Percentiles rank a stretch among this genome's conserved stretches.
phyloP scores from a whole-genome alignment of 2,888 invertebrate species.

The Venustoraphidia nigricollis region DNA sequence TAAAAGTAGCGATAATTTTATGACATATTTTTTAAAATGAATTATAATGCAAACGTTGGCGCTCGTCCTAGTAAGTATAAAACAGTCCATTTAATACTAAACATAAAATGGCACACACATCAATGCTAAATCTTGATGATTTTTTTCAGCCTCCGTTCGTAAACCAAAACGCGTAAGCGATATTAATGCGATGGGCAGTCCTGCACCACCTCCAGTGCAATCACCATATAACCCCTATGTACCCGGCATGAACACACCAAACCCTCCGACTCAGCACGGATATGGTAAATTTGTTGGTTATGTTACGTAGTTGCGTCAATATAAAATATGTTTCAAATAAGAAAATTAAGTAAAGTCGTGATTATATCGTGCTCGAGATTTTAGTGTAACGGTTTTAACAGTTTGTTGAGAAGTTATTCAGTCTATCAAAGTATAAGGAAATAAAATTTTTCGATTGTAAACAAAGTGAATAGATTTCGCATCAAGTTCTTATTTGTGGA shows the following conservation, averaged over 20 bases:
- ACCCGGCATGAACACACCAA: neutral
- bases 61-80: slow-evolving; percentile 22
- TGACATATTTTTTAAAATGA: slow-evolving; percentile 18
- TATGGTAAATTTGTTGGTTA: no score
- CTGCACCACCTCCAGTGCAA: slow-evolving; percentile 23
- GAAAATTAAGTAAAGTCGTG: no score
- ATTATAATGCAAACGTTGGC: slow-evolving; percentile 26
- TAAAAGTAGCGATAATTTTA: neutral
- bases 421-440: no score
- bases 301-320: no score
- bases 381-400: no score
- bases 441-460: no score
- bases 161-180: slow-evolving; percentile 54
- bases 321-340: no score
- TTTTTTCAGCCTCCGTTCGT: slow-evolving; percentile 26
- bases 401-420: no score
- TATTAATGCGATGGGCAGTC: slow-evolving; percentile 49
- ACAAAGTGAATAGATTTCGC: no score
- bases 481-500: no score
- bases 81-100: neutral
- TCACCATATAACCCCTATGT: slow-evolving; percentile 17
- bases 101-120: neutral
- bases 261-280: no score
- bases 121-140: slow-evolving; percentile 4
- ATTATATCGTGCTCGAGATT: no score